phyloP scores from a whole-genome alignment of 1,140 invertebrate genomes.

The Eufriesea mexicana region DNA sequence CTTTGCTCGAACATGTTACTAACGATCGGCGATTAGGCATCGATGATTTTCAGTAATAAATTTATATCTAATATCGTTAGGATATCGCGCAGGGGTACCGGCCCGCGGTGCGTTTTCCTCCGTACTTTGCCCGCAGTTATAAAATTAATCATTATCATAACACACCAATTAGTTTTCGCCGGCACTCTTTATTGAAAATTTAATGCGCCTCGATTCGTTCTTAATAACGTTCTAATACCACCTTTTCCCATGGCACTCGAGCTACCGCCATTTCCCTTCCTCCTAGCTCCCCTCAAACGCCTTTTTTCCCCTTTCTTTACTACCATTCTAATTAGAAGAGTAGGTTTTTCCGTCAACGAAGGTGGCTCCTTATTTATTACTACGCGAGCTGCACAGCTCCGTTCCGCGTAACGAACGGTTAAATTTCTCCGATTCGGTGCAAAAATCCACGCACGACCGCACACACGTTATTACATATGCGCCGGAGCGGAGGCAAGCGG shows the following conservation, averaged over 20 bases:
- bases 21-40: conserved; percentile 16
- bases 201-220: neutral
- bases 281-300: neutral
- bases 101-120: neutral
- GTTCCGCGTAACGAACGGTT: neutral
- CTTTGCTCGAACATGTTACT: neutral
- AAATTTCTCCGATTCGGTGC: conserved; percentile 2
- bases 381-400: neutral
- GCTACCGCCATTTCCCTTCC: neutral
- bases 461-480: conserved; percentile 23
- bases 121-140: neutral
- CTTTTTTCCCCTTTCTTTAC: neutral
- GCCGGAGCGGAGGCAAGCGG: too few relatives aligned
- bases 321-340: conserved; percentile 7
- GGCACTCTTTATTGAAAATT: neutral
- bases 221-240: conserved; percentile 7
- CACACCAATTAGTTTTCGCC: neutral
- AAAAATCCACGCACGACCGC: conserved; percentile 25
- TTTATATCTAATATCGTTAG: conserved; percentile 7
- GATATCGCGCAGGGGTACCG: neutral
- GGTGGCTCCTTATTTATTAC: neutral
- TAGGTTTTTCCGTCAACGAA: neutral
- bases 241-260: too few relatives aligned
- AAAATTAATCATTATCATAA: neutral
- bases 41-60: neutral